Evolutionary conservation across 1,140 invertebrate genomes (phyloP), one percentile per base, ranked within the genome.

Genomic region (Dendroctonus valens): DNA sequence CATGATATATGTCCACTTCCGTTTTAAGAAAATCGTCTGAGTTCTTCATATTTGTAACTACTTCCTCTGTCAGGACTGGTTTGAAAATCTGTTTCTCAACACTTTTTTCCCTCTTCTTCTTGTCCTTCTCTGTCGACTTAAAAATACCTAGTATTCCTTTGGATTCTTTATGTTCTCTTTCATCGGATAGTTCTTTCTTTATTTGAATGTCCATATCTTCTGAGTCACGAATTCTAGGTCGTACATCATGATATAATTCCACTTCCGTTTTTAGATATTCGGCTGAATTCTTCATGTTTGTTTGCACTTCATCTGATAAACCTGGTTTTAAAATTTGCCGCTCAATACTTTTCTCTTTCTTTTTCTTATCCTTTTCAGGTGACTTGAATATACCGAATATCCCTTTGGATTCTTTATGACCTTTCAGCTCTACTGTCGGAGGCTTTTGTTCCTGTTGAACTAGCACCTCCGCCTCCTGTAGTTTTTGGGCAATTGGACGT

Each of bases 181-280:
- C 26, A 26, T 26, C 26, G 26, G 26, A 26, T 26, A 3, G 26
- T 3, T 26, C 26, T 3, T 1, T 26, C 26, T 26, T 26, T 26
- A 26, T 26, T 26, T 26, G 26, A 26, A 26, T 26, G 1, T 26
- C 26, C 26, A 26, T 3, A 26, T 26, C 3, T 26, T 26, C 26
- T 3, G 26, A 26, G 26, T 1, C 26, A 26, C 26, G 26, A 48
- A 52, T 15, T 41, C 65, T 50, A 5, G 67, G 67, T 26, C 63
- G 41, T 3, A 72, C 70, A 42, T 74, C 73, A 59, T 74, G 67
- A 49, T 70, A 72, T 9, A 66, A 51, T 48, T 59, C 42, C 0
- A 74, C 55, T 68, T 74, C 73, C 26, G 55, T 57, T 49, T 72
- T 55, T 7, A 74, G 60, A 59, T 73, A 73, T 14, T 51, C 15